These are phyloP conservation scores for Anastatus disparis DNA, from an alignment of 1,140 invertebrate species.

Conservation along the genomic window DNA sequence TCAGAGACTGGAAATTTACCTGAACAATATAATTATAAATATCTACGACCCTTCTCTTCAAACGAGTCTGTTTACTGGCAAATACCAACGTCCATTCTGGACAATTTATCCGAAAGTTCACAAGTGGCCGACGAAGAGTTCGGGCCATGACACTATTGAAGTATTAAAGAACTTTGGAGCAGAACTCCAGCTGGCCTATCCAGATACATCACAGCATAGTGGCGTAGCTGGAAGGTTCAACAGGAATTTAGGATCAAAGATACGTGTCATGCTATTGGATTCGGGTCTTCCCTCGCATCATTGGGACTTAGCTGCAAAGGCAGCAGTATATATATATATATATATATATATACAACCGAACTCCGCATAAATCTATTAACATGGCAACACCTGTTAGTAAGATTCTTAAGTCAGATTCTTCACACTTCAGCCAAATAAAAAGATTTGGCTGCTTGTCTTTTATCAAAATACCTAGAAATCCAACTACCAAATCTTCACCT, in stretches of 20 bases:
- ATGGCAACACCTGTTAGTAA: conserved; percentile 44
- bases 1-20: neutral
- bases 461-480: conserved; percentile 27
- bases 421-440: conserved; percentile 7
- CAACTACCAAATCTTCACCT: conserved; percentile 25
- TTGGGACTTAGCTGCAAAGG: conserved; percentile 52
- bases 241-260: conserved; percentile 43
- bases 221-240: conserved; percentile 53
- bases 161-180: conserved; percentile 32
- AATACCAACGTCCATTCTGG: neutral
- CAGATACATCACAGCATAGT: conserved; percentile 55
- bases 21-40: neutral
- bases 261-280: no score
- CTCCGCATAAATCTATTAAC: conserved; percentile 38
- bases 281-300: conserved; percentile 7
- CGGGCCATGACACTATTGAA: neutral
- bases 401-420: conserved; percentile 33
- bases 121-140: neutral
- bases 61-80: neutral
- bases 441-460: conserved; percentile 38
- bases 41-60: neutral
- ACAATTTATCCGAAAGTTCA: neutral
- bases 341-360: no score
- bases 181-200: no score
- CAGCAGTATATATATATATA: conserved; percentile 45